Conservation (phyloP, 2,113 vertebrate genomes). For the Lontra canadensis region DNA sequence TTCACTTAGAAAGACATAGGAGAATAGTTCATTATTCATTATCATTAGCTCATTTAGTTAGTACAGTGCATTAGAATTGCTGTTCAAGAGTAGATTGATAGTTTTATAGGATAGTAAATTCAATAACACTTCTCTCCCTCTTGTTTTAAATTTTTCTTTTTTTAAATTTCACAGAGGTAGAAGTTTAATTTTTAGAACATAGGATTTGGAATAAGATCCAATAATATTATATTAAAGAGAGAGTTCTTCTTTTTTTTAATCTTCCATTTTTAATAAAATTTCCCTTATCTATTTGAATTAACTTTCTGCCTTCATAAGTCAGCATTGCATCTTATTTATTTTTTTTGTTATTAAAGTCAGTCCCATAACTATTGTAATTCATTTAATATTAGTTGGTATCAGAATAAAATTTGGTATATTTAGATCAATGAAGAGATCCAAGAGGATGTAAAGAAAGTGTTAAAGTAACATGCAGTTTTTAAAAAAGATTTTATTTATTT, state of each 20-base stretch:
- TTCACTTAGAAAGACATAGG: not conserved
- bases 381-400: not conserved
- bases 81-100: not conserved
- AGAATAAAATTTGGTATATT: not conserved
- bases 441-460: not conserved
- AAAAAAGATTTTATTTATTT: not conserved
- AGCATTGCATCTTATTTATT: not conserved
- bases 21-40: accelerated
- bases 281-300: not conserved
- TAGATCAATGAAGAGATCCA: not conserved
- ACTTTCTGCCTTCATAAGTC: not conserved
- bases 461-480: too few species aligned
- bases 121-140: not conserved
- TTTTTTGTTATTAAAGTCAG: not conserved
- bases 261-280: not conserved
- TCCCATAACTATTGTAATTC: not conserved
- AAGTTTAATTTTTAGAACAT: not conserved
- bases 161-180: not conserved
- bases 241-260: not conserved
- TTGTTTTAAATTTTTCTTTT: not conserved
- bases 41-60: not conserved
- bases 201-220: not conserved
- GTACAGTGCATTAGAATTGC: not conserved
- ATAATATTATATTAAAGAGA: not conserved
- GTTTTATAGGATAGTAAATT: not conserved